A percentile compares a stretch with the other conserved stretches of the same genome.
Conservation (phyloP, 2,888 invertebrate species). For the Drosophila mettleri region DNA sequence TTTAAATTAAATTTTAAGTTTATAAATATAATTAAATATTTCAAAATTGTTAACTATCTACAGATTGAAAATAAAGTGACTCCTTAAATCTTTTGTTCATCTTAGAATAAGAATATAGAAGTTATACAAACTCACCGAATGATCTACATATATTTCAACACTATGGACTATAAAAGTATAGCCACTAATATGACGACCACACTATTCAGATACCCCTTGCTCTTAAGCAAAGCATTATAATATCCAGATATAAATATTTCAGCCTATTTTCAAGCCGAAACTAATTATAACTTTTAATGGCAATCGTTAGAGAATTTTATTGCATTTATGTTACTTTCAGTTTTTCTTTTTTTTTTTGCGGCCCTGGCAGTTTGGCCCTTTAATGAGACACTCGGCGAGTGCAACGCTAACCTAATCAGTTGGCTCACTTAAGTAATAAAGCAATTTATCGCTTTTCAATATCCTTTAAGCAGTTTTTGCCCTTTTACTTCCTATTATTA, state of each 20-base stretch:
- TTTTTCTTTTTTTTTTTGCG: slow-evolving; percentile 1
- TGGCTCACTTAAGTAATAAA: slow-evolving; percentile 75
- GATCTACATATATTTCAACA: no score
- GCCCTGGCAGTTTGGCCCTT: slow-evolving; percentile 11
- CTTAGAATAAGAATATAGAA: no score
- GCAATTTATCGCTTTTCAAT: slow-evolving; percentile 77
- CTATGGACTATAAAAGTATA: neutral
- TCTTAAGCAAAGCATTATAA: neutral
- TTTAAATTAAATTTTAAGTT: no score
- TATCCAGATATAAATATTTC: neutral
- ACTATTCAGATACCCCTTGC: neutral
- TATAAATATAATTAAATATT: no score
- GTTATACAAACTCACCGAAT: no score
- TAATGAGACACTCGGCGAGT: slow-evolving; percentile 44
- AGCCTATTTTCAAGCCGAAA: neutral
- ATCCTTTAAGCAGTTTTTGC: slow-evolving; percentile 72
- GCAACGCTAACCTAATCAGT: slow-evolving; percentile 64
- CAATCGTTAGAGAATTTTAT: slow-evolving; percentile 4
- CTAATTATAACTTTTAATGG: slow-evolving; percentile 6
- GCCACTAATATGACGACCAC: neutral
- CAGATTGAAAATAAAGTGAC: no score
- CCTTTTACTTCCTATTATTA: slow-evolving; percentile 52
- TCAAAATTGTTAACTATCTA: no score
- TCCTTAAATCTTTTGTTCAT: no score
- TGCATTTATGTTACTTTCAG: slow-evolving; percentile 4